Conservation (phyloP, 2,888 invertebrate genomes). For the Andrena flavipes region DNA sequence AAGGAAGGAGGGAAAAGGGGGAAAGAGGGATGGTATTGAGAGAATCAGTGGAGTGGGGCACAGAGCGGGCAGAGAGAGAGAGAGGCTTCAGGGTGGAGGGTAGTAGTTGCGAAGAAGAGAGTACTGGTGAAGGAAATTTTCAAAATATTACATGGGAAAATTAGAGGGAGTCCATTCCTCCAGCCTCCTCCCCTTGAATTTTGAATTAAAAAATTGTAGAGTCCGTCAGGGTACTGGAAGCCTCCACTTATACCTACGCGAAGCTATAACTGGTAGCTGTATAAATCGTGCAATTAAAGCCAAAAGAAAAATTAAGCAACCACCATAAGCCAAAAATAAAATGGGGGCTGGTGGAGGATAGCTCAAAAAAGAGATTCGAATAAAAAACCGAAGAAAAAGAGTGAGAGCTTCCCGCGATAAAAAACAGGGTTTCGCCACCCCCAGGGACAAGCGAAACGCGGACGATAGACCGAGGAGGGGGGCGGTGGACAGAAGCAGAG, state of each 20-base stretch:
- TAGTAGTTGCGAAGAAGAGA: not conserved
- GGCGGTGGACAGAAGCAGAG: slow-evolving; percentile 12
- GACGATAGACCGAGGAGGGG: not conserved
- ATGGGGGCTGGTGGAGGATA: not conserved
- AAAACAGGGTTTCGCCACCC: not conserved
- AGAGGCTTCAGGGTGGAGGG: not conserved
- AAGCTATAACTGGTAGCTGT: too few relatives aligned
- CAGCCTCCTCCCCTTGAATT: too few relatives aligned
- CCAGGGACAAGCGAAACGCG: not conserved
- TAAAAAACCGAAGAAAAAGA: not conserved
- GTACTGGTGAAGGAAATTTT: not conserved
- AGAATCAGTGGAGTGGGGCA: not conserved
- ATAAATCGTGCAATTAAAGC: too few relatives aligned
- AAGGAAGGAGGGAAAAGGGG: not conserved
- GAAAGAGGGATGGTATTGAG: slow-evolving; percentile 9
- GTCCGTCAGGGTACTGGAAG: too few relatives aligned
- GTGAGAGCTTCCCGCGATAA: not conserved
- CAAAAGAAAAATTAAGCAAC: too few relatives aligned
- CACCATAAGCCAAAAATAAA: too few relatives aligned
- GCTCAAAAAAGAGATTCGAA: not conserved
- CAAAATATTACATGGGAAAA: too few relatives aligned
- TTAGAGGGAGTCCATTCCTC: too few relatives aligned
- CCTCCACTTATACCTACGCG: too few relatives aligned
- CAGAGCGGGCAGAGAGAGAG: not conserved
- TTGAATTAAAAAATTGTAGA: too few relatives aligned